Conservation (phyloP, 2,797 vertebrate species). For the Otolemur crassicaudatus region DNA sequence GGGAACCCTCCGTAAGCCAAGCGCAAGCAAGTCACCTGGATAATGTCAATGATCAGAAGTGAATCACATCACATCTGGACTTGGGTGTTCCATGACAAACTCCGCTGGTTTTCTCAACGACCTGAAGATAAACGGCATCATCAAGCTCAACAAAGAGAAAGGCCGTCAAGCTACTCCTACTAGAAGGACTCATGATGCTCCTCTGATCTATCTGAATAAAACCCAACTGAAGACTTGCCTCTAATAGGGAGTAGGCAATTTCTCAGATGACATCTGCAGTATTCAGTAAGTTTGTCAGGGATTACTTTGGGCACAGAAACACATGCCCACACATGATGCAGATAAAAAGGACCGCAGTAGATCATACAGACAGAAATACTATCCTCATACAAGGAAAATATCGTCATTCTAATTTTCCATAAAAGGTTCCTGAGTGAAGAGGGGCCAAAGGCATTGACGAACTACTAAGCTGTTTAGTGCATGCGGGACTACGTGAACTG, state of each 20-base stretch:
- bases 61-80: conserved; percentile 46
- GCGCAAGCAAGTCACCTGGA: conserved; percentile 65
- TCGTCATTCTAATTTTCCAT: background rate
- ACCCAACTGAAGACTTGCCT: background rate
- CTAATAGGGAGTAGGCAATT: background rate
- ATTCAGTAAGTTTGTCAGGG: background rate
- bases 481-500: background rate
- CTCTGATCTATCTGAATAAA: conserved; percentile 27
- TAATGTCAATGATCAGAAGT: conserved; percentile 60
- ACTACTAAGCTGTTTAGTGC: background rate
- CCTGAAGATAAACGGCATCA: background rate
- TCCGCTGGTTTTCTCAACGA: background rate
- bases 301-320: background rate
- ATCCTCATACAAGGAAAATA: background rate
- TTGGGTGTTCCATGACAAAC: conserved; percentile 65
- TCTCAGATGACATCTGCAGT: background rate
- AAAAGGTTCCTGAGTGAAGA: background rate
- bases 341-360: background rate
- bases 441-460: background rate
- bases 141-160: background rate
- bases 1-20: conserved; percentile 53
- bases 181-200: background rate
- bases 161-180: background rate
- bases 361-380: background rate
- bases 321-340: too few relatives aligned